These are phyloP conservation scores for Prenolepis imparis DNA, from an alignment of 2,888 invertebrate species.

Conservation along the genomic window DNA sequence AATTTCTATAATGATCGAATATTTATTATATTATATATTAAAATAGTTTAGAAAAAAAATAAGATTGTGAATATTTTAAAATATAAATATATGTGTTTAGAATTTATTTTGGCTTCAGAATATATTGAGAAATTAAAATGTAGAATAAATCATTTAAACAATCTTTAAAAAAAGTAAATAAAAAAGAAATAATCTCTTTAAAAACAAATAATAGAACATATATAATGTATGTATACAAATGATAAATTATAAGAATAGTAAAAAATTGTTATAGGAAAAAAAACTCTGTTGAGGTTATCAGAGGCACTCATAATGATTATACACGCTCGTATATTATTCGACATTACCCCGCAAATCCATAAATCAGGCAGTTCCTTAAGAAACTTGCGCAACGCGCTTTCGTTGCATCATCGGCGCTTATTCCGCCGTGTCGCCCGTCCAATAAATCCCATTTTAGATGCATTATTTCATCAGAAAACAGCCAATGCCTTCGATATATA, in stretches of 20 bases:
- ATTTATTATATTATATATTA: too few relatives aligned
- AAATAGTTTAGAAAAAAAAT: too few relatives aligned
- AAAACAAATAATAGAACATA: neutral
- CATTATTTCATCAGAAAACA: slow-evolving; percentile 41
- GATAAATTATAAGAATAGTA: too few relatives aligned
- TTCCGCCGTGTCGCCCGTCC: slow-evolving; percentile 2
- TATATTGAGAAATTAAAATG: neutral
- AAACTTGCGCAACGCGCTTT: slow-evolving; percentile 36
- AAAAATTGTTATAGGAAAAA: neutral
- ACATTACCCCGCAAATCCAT: slow-evolving; percentile 14
- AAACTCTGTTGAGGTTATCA: slow-evolving; percentile 1
- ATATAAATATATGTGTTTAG: neutral
- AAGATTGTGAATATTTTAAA: too few relatives aligned
- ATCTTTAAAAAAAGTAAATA: neutral
- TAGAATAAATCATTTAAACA: neutral
- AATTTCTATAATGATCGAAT: too few relatives aligned
- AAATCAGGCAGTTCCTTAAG: slow-evolving; percentile 28
- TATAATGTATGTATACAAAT: neutral
- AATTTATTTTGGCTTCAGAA: neutral
- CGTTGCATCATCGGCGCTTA: slow-evolving; percentile 38
- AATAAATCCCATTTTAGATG: slow-evolving; percentile 28
- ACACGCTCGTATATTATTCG: neutral
- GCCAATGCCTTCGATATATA: neutral
- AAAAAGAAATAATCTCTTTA: neutral
- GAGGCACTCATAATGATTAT: neutral